These are phyloP conservation scores for Plectrocnemia conspersa DNA, from an alignment of 1,140 invertebrate species.

Conservation along the genomic window DNA sequence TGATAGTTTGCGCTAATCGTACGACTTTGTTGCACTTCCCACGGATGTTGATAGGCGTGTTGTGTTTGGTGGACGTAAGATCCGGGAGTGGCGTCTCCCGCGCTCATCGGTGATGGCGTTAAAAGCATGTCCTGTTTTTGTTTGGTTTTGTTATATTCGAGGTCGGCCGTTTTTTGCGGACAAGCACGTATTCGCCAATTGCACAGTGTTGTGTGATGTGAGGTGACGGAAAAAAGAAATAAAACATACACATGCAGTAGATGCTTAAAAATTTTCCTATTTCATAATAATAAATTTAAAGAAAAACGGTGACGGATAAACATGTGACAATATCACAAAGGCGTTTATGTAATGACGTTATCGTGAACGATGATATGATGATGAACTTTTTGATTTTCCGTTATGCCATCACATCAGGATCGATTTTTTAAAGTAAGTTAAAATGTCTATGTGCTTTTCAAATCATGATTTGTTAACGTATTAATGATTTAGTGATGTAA, in stretches of 20 bases:
- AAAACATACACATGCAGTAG: conserved; percentile 39
- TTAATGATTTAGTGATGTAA: no score
- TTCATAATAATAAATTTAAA: conserved; percentile 14
- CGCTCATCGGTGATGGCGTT: conserved; percentile 31
- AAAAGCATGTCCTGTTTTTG: conserved; percentile 24
- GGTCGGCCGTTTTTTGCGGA: conserved; percentile 8
- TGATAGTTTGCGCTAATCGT: conserved; percentile 42
- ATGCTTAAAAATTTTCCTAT: conserved; percentile 26
- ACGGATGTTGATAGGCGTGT: conserved; percentile 54
- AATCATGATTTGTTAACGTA: no score
- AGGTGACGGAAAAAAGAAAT: conserved; percentile 43
- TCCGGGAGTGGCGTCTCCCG: conserved; percentile 31
- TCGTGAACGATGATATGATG: conserved; percentile 6
- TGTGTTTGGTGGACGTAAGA: conserved; percentile 48
- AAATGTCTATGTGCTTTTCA: no score
- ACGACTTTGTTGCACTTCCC: conserved; percentile 52
- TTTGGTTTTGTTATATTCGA: neutral
- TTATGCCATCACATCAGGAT: no score
- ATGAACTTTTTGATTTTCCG: conserved; percentile 1
- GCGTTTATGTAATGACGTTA: conserved; percentile 7
- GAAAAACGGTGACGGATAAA: no score
- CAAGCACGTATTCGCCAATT: conserved; percentile 27
- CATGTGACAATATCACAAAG: no score
- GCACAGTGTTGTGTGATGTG: conserved; percentile 40
- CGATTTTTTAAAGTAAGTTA: no score